Conservation (phyloP, 2,113 vertebrate genomes). For the Isurus oxyrinchus region DNA sequence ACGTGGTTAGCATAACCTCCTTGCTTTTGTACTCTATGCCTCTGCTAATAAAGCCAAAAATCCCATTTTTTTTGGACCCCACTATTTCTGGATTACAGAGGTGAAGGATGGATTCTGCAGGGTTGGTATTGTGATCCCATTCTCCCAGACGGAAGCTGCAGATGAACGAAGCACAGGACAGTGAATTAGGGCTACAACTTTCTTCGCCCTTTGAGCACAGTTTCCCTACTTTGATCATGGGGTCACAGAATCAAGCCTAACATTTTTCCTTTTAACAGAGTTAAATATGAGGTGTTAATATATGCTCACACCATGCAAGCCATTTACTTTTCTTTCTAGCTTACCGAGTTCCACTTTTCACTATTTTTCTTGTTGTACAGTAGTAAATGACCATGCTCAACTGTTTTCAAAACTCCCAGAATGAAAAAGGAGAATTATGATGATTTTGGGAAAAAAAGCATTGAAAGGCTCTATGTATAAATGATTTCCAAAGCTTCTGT, state of each 20-base stretch:
- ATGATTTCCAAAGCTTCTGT: neutral
- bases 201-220: neutral
- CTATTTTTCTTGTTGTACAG: neutral
- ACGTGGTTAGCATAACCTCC: no score
- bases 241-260: neutral
- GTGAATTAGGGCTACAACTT: neutral
- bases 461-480: neutral
- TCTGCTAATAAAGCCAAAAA: neutral
- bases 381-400: neutral
- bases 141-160: neutral
- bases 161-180: neutral
- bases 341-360: neutral
- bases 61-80: neutral
- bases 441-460: neutral
- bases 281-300: neutral
- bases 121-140: neutral
- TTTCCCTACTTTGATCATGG: neutral
- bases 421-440: neutral
- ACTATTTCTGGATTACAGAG: neutral
- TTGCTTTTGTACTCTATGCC: no score
- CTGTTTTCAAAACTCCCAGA: neutral
- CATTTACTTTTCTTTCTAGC: neutral
- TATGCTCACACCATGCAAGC: neutral
- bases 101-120: neutral
- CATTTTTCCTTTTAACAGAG: neutral